Evolutionary conservation across 2,113 vertebrate genomes (phyloP).

Genomic region (Chinchilla lanigera): DNA sequence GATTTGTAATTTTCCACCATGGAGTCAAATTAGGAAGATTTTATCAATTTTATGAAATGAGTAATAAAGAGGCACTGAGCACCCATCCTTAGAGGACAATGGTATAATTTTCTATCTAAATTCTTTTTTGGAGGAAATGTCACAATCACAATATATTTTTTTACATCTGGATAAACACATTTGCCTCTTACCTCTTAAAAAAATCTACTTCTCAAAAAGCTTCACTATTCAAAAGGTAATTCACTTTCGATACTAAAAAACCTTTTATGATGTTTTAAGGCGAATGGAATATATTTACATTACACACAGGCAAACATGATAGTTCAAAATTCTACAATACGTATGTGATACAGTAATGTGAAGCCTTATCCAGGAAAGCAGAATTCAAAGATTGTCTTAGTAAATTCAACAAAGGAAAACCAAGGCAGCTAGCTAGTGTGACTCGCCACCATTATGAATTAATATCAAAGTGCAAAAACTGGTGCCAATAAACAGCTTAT

Average conservation of each 20-base stretch:
- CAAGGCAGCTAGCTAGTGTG: background rate
- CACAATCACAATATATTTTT: background rate
- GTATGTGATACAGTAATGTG: background rate
- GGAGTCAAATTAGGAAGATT: background rate
- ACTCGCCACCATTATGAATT: background rate
- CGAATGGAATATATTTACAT: background rate
- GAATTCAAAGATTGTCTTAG: background rate
- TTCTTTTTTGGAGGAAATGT: constrained; percentile 33
- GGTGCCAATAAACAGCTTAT: background rate
- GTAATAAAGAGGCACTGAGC: background rate
- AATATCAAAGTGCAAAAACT: constrained; percentile 41
- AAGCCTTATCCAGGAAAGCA: background rate
- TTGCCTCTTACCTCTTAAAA: background rate
- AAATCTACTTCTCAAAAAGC: background rate
- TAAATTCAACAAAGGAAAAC: background rate
- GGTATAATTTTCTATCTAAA: background rate
- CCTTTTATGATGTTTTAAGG: constrained; percentile 20
- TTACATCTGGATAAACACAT: background rate
- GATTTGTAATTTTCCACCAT: background rate
- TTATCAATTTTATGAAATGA: background rate
- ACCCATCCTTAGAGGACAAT: background rate
- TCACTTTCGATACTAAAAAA: background rate
- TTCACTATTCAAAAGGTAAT: constrained; percentile 43
- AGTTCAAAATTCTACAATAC: constrained; percentile 40
- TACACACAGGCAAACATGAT: background rate